Evolutionary conservation across 2,113 vertebrate genomes (phyloP).

Genomic region (Petromus typicus): DNA sequence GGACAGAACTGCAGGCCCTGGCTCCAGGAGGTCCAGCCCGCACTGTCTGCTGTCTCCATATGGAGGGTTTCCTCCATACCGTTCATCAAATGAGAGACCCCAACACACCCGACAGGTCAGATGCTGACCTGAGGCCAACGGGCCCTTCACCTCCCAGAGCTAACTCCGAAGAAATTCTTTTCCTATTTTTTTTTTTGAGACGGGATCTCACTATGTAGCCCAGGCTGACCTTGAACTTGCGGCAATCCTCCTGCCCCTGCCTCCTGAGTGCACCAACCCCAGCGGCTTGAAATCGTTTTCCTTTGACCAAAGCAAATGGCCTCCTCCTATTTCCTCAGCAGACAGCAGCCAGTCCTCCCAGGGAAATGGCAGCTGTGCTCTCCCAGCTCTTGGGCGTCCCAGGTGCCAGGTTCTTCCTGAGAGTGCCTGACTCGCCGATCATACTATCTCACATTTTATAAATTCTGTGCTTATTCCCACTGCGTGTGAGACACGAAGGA

Average conservation of each 20-base stretch:
- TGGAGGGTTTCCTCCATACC: not conserved
- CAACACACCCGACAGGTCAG: not conserved
- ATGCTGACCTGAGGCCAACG: not conserved
- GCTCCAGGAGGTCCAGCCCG: accelerated
- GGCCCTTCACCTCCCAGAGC: not conserved
- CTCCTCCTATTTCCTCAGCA: not conserved
- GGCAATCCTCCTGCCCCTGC: too few species aligned
- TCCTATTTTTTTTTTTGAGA: too few species aligned
- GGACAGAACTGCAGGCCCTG: accelerated
- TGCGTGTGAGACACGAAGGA: not conserved
- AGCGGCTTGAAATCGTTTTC: too few species aligned
- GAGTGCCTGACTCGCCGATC: accelerated
- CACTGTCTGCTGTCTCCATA: not conserved
- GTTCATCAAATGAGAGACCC: not conserved
- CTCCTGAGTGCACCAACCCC: too few species aligned
- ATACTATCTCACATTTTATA: accelerated
- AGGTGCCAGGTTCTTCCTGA: accelerated
- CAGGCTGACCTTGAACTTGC: too few species aligned
- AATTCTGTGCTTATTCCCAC: accelerated
- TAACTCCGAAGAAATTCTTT: not conserved
- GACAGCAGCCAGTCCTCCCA: not conserved
- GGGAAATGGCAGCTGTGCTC: accelerated
- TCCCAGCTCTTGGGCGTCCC: accelerated
- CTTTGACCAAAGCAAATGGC: not conserved
- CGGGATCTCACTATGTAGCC: too few species aligned